These are phyloP conservation scores for Lepidostoma basale DNA, from an alignment of 1,140 invertebrate species.

Conservation along the genomic window DNA sequence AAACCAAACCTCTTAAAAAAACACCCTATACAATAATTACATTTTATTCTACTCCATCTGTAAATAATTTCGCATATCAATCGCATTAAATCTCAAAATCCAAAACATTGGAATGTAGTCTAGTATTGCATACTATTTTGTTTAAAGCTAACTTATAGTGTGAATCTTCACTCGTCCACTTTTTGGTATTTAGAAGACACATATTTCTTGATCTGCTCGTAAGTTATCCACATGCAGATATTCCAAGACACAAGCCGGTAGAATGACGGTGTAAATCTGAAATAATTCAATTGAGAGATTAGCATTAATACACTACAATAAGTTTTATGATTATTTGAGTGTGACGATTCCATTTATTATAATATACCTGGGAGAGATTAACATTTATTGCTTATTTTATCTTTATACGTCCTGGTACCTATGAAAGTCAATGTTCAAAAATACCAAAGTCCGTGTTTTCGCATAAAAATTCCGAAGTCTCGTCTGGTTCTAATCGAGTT, in stretches of 20 bases:
- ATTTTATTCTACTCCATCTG: neutral
- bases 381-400: neutral
- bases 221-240: slow-evolving; percentile 74
- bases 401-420: neutral
- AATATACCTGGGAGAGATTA: neutral
- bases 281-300: slow-evolving; percentile 4
- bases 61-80: neutral
- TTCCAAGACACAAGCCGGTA: slow-evolving; percentile 74
- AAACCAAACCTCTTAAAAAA: no score
- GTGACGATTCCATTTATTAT: neutral
- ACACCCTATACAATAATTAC: no score
- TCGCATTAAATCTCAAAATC: neutral
- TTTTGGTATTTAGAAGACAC: slow-evolving; percentile 26
- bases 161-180: slow-evolving; percentile 2
- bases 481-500: no score
- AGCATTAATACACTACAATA: neutral
- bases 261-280: slow-evolving; percentile 73
- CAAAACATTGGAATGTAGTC: neutral
- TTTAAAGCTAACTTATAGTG: neutral
- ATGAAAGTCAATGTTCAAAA: neutral
- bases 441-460: no score
- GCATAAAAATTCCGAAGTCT: no score
- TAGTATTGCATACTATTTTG: neutral
- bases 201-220: slow-evolving; percentile 70
- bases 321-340: neutral